phyloP scores from a whole-genome alignment of 2,797 vertebrate genomes.

The Danio aesculapii region DNA sequence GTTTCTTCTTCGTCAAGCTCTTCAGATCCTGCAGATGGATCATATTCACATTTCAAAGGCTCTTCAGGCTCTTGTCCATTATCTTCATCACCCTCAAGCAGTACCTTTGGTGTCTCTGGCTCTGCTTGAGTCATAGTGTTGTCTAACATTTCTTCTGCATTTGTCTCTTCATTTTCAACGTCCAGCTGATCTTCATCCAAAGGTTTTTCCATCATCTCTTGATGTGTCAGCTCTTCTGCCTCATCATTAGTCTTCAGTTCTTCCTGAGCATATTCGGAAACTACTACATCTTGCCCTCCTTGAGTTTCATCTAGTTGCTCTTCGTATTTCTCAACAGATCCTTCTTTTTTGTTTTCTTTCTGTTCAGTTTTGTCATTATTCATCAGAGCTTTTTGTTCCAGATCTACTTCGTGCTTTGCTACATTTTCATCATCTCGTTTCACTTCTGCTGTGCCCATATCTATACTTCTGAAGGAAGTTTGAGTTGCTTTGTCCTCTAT shows the following conservation, averaged over 20 bases:
- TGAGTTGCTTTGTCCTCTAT: slow-evolving; percentile 19
- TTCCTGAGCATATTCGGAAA: background rate
- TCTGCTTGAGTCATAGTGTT: background rate
- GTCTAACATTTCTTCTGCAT: background rate
- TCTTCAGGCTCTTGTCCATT: slow-evolving; percentile 38
- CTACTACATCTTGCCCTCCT: background rate
- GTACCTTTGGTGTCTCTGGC: slow-evolving; percentile 16
- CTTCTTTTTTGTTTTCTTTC: slow-evolving; percentile 32
- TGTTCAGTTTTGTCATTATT: background rate
- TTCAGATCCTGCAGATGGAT: background rate
- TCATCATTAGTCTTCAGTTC: background rate
- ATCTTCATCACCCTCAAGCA: background rate
- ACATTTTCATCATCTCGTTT: background rate
- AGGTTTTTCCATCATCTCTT: background rate
- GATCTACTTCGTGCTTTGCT: background rate
- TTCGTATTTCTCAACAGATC: slow-evolving; percentile 3
- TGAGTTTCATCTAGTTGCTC: background rate
- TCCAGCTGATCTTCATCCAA: slow-evolving; percentile 24
- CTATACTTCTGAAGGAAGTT: background rate
- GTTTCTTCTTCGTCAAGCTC: slow-evolving; percentile 1
- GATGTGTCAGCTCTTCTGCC: background rate
- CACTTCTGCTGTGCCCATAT: slow-evolving; percentile 17
- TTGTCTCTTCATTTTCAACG: background rate
- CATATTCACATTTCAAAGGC: background rate
- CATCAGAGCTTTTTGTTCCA: background rate